Evolutionary conservation across 2,888 invertebrate genomes (phyloP), one percentile per base, ranked within the genome.

Genomic region (Mythimna vitellina): DNA sequence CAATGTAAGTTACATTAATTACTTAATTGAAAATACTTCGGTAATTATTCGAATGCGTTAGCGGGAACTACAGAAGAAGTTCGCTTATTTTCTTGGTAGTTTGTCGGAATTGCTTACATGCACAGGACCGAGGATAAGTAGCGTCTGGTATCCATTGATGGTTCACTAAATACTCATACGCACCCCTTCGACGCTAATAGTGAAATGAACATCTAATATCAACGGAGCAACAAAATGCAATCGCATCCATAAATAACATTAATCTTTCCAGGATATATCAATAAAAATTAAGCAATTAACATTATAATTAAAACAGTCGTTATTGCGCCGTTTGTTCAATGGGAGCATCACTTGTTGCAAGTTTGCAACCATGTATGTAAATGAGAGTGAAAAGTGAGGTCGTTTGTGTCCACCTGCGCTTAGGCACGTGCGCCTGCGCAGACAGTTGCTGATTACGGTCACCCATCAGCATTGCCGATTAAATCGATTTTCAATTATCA

Each of bases 401-500:
- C 81, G 80, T 76, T 71, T 76, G 42, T 65, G 81, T 75, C 82
- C 89, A 89, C 89, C 89, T 89, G 89, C 87, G 72, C 78, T 67
- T 70, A 78, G 75, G 69, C 68, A 70, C 76, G 70, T 81, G 77
- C 78, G 70, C 72, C 64, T 78, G 79, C 83, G 81, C 79, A 67
- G 65, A 80, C 79, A 67, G 63, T 80, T 80, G 74, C 71, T 80
- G 83, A 87, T 82, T 82, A 81, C 72, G 65, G 79, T 75, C 79
- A 76, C 72, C 78, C 84, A 85, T 86, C 84, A 84, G 72, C 72
- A 84, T 83, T 68, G 73, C 72, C 78, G 77, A 84, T 86, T 84
- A 86, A 87, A 88, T 84, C 87, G 85, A 89, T 82, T 86, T 89
- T 89, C 89, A 89, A 87, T 86, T 86, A 85, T 73, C 57, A 58